phyloP scores from a whole-genome alignment of 2,888 invertebrate genomes.

The Mythimna ferrago region DNA sequence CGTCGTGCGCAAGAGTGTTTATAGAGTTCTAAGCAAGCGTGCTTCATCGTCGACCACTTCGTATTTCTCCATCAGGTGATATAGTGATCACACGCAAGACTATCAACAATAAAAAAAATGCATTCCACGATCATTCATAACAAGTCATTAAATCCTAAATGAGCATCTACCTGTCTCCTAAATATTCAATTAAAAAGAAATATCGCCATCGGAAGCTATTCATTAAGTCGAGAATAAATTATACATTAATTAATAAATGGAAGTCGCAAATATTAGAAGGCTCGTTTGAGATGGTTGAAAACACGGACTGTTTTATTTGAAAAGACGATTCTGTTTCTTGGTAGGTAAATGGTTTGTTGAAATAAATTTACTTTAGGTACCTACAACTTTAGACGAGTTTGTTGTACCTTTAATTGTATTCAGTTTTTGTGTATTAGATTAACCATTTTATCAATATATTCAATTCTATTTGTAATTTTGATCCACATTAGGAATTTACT shows the following conservation, averaged over 20 bases:
- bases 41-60: too few relatives aligned
- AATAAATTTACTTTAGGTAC: not conserved
- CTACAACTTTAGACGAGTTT: too few relatives aligned
- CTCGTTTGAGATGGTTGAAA: conserved; percentile 25
- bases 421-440: not conserved
- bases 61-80: too few relatives aligned
- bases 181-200: conserved; percentile 58
- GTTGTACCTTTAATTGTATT: not conserved
- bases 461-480: too few relatives aligned
- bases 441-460: not conserved
- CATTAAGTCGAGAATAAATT: conserved; percentile 56
- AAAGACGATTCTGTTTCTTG: conserved; percentile 4
- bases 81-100: too few relatives aligned
- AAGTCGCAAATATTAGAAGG: conserved; percentile 45
- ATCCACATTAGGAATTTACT: too few relatives aligned
- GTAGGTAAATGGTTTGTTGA: conserved; percentile 15
- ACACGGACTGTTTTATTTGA: conserved; percentile 29
- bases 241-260: conserved; percentile 57
- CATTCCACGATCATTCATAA: not conserved
- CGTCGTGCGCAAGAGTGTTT: too few relatives aligned
- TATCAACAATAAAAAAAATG: too few relatives aligned
- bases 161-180: conserved; percentile 16
- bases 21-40: too few relatives aligned
- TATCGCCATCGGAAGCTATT: conserved; percentile 51
- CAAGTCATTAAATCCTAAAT: conserved; percentile 4